These are phyloP conservation scores for Myiozetetes cayanensis DNA, from an alignment of 2,113 vertebrate genomes.

Conservation along the genomic window DNA sequence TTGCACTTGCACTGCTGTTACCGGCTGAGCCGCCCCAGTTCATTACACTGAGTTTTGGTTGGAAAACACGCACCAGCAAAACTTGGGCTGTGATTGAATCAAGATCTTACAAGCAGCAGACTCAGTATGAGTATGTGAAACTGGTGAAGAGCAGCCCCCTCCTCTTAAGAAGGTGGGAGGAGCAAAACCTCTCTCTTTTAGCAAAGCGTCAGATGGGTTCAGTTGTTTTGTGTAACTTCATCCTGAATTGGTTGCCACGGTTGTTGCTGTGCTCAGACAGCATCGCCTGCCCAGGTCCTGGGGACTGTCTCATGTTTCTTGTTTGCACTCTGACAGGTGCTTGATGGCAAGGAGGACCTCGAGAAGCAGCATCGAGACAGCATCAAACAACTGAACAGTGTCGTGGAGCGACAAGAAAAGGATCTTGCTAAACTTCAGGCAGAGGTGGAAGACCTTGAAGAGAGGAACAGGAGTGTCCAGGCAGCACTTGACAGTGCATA, in stretches of 20 bases:
- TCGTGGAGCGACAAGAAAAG: slow-evolving; percentile 91
- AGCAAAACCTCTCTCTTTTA: neutral
- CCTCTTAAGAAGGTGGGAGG: neutral
- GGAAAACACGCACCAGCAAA: neutral
- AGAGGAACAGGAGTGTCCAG: slow-evolving; percentile 89
- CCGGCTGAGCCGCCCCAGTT: neutral
- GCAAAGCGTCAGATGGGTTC: neutral
- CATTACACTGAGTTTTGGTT: neutral
- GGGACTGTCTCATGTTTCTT: neutral
- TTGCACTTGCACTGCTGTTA: neutral
- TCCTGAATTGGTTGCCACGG: neutral
- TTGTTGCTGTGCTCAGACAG: neutral
- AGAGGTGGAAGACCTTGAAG: slow-evolving; percentile 85
- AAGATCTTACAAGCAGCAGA: neutral
- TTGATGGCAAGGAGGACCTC: slow-evolving; percentile 95
- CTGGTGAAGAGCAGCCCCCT: neutral
- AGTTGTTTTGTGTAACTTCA: neutral
- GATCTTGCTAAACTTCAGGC: slow-evolving; percentile 81
- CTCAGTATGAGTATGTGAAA: neutral
- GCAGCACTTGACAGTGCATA: slow-evolving; percentile 90
- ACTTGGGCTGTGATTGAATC: neutral
- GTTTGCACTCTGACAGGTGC: slow-evolving; percentile 74
- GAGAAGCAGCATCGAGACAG: slow-evolving; percentile 96
- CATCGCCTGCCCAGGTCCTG: rapidly evolving
- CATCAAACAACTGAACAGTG: slow-evolving; percentile 89